Percentiles rank a stretch among this genome's conserved stretches.
phyloP scores from a whole-genome alignment of 2,113 vertebrate genomes.

The Trematocara nigrifrons region DNA sequence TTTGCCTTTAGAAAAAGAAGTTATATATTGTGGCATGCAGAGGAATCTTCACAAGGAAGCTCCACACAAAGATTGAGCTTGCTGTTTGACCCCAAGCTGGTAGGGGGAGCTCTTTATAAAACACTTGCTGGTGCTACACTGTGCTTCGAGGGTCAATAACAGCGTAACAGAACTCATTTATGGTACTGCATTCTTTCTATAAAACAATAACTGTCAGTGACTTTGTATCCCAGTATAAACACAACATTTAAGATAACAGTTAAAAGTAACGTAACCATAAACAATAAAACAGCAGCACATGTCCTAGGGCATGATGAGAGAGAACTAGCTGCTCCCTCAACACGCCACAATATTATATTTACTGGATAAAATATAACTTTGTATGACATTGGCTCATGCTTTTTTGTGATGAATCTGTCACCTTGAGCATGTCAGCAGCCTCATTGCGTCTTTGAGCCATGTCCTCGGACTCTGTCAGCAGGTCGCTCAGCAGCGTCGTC shows the following conservation, averaged over 20 bases:
- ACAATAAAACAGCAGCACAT: neutral
- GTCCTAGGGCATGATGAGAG: neutral
- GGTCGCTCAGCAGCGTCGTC: conserved; percentile 84
- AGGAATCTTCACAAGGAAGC: neutral
- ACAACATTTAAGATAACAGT: neutral
- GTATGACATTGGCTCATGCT: neutral
- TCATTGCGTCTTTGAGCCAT: conserved; percentile 97
- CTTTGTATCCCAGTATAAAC: neutral
- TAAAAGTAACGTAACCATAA: neutral
- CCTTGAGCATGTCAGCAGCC: conserved; percentile 97
- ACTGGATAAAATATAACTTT: neutral
- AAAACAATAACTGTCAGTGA: neutral
- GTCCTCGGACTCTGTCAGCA: conserved; percentile 96
- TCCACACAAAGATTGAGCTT: neutral
- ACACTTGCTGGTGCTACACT: neutral
- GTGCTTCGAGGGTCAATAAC: neutral
- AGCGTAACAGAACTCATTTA: neutral
- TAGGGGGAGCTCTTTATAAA: neutral
- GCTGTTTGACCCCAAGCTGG: neutral
- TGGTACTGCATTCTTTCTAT: neutral
- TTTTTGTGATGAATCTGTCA: conserved; percentile 34
- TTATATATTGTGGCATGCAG: neutral
- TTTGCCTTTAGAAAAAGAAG: neutral
- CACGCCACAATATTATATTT: neutral
- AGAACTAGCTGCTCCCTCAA: neutral